Conservation (phyloP, 2,888 invertebrate species). For the Tolmerus cingulatus region DNA sequence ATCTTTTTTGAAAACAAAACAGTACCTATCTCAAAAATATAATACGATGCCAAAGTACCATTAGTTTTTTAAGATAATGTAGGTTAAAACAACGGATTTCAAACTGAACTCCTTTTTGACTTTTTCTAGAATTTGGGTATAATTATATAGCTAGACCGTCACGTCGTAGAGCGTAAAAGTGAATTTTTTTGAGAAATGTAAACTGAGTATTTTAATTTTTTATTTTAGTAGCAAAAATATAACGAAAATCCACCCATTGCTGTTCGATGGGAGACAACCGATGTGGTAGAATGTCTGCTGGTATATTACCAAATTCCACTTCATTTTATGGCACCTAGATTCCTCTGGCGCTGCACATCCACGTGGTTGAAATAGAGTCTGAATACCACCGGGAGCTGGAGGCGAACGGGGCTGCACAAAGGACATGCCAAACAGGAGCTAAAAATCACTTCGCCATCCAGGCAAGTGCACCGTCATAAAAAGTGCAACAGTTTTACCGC, state of each 20-base stretch:
- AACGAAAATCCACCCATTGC: neutral
- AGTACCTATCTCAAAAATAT: no score
- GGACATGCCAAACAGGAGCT: neutral
- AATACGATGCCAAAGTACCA: no score
- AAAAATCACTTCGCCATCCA: constrained; percentile 1
- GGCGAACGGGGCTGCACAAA: neutral
- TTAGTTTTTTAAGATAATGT: no score
- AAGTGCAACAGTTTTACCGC: constrained; percentile 5
- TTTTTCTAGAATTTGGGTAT: neutral
- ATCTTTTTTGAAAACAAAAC: no score
- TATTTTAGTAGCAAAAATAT: neutral
- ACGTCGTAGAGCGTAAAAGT: neutral
- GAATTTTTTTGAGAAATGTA: neutral
- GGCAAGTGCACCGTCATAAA: neutral
- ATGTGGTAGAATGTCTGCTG: neutral
- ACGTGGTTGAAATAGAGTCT: neutral
- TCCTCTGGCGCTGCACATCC: neutral
- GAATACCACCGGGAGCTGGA: neutral
- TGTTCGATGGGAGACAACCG: neutral
- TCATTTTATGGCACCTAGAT: neutral
- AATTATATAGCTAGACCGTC: neutral
- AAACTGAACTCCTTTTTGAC: neutral
- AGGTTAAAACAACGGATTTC: no score
- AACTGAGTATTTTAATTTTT: neutral
- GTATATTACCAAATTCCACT: neutral